These are phyloP conservation scores for Lates calcarifer DNA, from an alignment of 2,113 vertebrate species.

Conservation along the genomic window DNA sequence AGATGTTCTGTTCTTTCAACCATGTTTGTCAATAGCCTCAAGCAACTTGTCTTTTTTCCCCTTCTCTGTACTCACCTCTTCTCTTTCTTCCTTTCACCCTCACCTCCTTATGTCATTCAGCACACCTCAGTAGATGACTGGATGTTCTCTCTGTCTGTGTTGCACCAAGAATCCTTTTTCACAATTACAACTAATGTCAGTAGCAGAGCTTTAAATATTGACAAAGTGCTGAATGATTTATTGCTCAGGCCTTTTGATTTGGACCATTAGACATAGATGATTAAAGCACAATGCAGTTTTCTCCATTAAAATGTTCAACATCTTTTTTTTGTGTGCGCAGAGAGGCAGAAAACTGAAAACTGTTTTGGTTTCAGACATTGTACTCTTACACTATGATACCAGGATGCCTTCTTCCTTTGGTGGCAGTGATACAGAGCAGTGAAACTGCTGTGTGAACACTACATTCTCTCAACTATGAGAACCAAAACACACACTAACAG, in stretches of 20 bases:
- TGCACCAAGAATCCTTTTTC: constrained; percentile 5
- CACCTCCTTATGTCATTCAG: background rate
- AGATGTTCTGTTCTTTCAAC: background rate
- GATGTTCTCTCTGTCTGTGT: background rate
- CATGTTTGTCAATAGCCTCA: background rate
- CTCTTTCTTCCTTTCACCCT: background rate
- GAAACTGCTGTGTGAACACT: background rate
- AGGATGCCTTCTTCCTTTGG: background rate
- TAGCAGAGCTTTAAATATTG: background rate
- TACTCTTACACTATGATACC: background rate
- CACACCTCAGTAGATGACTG: background rate
- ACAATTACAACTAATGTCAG: background rate
- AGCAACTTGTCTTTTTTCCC: background rate
- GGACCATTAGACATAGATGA: constrained; percentile 8
- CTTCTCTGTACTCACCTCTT: background rate
- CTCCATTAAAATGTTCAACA: background rate
- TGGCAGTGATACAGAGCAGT: background rate
- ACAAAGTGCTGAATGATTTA: constrained; percentile 7
- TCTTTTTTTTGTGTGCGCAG: background rate
- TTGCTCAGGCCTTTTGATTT: background rate
- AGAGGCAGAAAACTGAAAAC: background rate
- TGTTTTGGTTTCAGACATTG: background rate
- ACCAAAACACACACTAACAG: constrained; percentile 1
- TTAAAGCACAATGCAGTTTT: background rate
- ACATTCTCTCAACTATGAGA: background rate